phyloP scores from a whole-genome alignment of 2,888 invertebrate genomes.

The Galeopsomyia nigrocyanea region DNA sequence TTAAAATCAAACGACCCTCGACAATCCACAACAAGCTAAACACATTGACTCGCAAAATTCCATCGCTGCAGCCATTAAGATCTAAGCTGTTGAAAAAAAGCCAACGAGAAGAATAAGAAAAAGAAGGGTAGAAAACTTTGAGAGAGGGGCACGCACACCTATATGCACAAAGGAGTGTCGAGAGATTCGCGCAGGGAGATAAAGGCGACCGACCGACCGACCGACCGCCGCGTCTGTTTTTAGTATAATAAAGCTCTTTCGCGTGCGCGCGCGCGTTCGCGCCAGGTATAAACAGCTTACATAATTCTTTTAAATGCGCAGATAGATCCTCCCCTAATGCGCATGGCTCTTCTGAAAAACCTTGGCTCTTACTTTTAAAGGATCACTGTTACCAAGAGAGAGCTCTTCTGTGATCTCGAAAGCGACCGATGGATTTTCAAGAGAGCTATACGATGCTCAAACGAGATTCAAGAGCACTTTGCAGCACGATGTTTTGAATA shows the following conservation, averaged over 20 bases:
- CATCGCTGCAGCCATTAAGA: too few relatives aligned
- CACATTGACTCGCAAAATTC: too few relatives aligned
- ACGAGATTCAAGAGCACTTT: too few relatives aligned
- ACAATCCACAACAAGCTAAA: too few relatives aligned
- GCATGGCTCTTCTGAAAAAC: conserved; percentile 38
- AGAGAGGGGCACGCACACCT: conserved; percentile 12
- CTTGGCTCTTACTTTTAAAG: conserved; percentile 36
- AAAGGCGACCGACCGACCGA: conserved; percentile 68
- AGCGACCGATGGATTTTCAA: too few relatives aligned
- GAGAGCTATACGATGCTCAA: too few relatives aligned
- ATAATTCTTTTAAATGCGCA: conserved; percentile 5
- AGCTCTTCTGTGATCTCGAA: too few relatives aligned
- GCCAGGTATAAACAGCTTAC: conserved; percentile 61
- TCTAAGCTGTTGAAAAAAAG: too few relatives aligned
- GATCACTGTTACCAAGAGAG: background rate
- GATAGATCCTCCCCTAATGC: background rate
- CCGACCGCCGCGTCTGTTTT: conserved; percentile 64
- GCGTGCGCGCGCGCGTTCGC: conserved; percentile 55
- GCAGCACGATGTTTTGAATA: too few relatives aligned
- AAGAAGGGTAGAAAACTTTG: too few relatives aligned
- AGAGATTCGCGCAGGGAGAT: conserved; percentile 60
- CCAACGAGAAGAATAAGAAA: too few relatives aligned
- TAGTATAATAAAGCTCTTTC: conserved; percentile 58
- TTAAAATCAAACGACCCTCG: too few relatives aligned
- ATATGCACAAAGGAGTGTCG: conserved; percentile 10